A percentile compares a stretch with the other conserved stretches of the same genome.
phyloP scores from a whole-genome alignment of 2,113 vertebrate species.

The Silurus glanis region DNA sequence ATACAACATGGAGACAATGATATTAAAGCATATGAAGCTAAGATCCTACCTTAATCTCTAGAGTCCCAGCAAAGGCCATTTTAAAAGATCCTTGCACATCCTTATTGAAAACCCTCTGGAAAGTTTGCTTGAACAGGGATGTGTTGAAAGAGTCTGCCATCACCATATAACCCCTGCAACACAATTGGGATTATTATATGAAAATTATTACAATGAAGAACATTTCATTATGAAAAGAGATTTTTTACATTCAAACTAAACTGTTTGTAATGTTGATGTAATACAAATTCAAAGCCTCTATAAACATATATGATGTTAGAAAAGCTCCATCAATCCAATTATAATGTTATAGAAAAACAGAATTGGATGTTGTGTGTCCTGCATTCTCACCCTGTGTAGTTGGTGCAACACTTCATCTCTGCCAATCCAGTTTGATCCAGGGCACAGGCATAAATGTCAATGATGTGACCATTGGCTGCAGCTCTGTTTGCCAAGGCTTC shows the following conservation, averaged over 20 bases:
- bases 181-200: background rate
- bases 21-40: background rate
- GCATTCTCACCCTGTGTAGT: constrained; percentile 85
- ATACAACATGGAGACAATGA: background rate
- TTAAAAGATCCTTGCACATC: constrained; percentile 92
- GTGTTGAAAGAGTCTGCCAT: constrained; percentile 99
- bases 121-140: constrained; percentile 96
- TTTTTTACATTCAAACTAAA: background rate
- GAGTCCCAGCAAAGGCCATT: constrained; percentile 93
- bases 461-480: constrained; percentile 88
- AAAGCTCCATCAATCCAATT: background rate
- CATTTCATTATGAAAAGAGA: background rate
- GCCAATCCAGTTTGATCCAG: constrained; percentile 93
- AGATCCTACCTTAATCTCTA: constrained; percentile 91
- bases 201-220: background rate
- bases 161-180: constrained; percentile 90
- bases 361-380: background rate
- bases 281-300: background rate
- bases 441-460: constrained; percentile 96
- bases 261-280: background rate
- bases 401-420: constrained; percentile 98
- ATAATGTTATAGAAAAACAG: background rate
- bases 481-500: constrained; percentile 90
- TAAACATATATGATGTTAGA: background rate
- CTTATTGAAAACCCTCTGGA: constrained; percentile 95